Percentiles rank a stretch among this genome's conserved stretches.
Evolutionary conservation across 1,140 invertebrate species (phyloP).

Genomic region (Bombyx mori): ASM3026992v2 NC_085115.1:4155001-4155500

Average conservation of each 20-base stretch:
- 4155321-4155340: slow-evolving; percentile 14
- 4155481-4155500: too few species aligned
- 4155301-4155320: slow-evolving; percentile 24
- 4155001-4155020: too few species aligned
- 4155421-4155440: slow-evolving; percentile 2
- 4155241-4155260: slow-evolving; percentile 6
- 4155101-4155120: too few species aligned
- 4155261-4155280: slow-evolving; percentile 10
- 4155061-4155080: too few species aligned
- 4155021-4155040: too few species aligned
- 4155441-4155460: slow-evolving; percentile 1
- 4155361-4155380: slow-evolving; percentile 10
- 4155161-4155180: background rate
- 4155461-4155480: too few species aligned
- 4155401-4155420: slow-evolving; percentile 4
- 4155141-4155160: too few species aligned
- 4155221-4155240: background rate
- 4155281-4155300: slow-evolving; percentile 28
- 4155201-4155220: background rate
- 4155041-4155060: too few species aligned
- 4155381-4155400: slow-evolving; percentile 8
- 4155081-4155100: too few species aligned
- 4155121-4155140: too few species aligned
- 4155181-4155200: background rate
- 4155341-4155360: slow-evolving; percentile 11